Conservation (phyloP, 2,797 vertebrate genomes). For the Poecilia gillii region DNA sequence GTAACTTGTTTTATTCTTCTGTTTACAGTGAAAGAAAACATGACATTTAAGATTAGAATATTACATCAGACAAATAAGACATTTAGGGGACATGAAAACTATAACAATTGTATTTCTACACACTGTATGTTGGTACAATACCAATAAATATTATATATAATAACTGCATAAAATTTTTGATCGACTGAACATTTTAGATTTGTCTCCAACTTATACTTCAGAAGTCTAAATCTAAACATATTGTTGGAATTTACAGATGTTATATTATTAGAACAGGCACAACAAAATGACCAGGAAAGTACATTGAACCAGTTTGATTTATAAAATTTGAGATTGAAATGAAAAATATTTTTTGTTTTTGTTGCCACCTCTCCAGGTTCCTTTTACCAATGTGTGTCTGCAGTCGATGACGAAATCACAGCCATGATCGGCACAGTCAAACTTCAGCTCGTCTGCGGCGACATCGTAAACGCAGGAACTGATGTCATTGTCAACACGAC, state of each 20-base stretch:
- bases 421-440: conserved; percentile 60
- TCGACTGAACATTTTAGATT: too few relatives aligned
- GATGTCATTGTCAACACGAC: conserved; percentile 76
- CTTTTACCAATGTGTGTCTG: conserved; percentile 59
- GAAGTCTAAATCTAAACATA: background rate
- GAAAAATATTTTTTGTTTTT: background rate
- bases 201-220: background rate
- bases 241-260: background rate
- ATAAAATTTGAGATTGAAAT: background rate
- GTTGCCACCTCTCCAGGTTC: conserved; percentile 25
- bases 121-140: too few relatives aligned
- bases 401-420: conserved; percentile 43
- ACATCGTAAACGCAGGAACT: conserved; percentile 61
- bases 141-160: too few relatives aligned
- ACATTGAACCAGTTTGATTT: background rate
- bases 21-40: too few relatives aligned
- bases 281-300: background rate
- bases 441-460: conserved; percentile 57
- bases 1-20: too few relatives aligned
- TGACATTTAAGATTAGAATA: background rate
- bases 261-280: background rate
- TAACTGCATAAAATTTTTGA: too few relatives aligned
- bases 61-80: background rate
- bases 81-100: background rate
- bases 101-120: too few relatives aligned